Evolutionary conservation across 2,113 vertebrate species (phyloP), one percentile per base, ranked within the genome.

Genomic region (Ascaphus truei): DNA sequence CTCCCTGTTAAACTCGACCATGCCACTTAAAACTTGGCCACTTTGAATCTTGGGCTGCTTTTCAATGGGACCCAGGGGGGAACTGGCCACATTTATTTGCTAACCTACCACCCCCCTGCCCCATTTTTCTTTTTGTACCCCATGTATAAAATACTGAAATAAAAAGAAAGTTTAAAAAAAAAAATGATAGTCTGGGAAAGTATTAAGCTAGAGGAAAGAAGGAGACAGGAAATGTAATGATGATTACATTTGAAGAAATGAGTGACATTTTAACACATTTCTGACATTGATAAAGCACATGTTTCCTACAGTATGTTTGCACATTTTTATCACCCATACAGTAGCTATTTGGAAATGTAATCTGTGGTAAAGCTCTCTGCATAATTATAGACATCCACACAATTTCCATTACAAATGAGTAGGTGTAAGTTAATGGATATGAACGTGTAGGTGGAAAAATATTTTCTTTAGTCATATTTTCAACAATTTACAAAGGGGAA

Each of bases 331-430:
- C 43, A 56, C 15, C 16, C 18, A 20, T 43, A n/a, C n/a, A n/a
- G n/a, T n/a, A 53, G 50, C 34, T 55, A 41, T 53, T 66, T 66
- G 25, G 63, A 66, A 55, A 41, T 53, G 11, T 41, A 55, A 41
- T 56, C 15, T n/a, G 34, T 57, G 52, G 34, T 67, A 7, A 55
- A n/a, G 23, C 30, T 45, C 43, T 33, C 20, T 26, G 23, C 27
- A 58, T 48, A 48, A 68, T 58, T 58, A 58, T 56, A 45, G 52
- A 22, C 41, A 66, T 15, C 22, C 26, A 34, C 52, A 68, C 20
- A 34, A 48, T 68, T 58, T 58, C 65, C 53, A 57, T 58, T 68
- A 58, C 65, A 68, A 58, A 57, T 68, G 65, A 68, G 65, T 68
- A 68, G 65, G 65, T 58, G 22, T 43, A 22, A 68, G 20, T 58